A percentile compares a stretch with the other conserved stretches of the same genome.
Evolutionary conservation across 1,140 invertebrate genomes (phyloP).

Genomic region (Sarcophaga peregrina): DNA sequence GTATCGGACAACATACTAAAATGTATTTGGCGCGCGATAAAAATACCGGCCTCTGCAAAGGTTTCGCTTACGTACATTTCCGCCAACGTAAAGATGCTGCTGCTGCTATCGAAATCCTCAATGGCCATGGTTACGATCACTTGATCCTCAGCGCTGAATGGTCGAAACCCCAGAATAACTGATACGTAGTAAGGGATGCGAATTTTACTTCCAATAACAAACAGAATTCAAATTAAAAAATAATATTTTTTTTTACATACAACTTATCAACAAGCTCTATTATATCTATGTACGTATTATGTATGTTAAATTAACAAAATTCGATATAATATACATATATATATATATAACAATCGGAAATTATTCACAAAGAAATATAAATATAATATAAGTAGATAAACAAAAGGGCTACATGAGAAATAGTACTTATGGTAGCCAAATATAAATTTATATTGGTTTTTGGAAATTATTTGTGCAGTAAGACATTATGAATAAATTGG

Average conservation of each 20-base stretch:
- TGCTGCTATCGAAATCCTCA: slow-evolving; percentile 87
- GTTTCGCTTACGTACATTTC: slow-evolving; percentile 97
- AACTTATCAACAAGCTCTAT: background rate
- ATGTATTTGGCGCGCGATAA: slow-evolving; percentile 91
- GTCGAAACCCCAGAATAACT: slow-evolving; percentile 84
- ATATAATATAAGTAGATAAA: background rate
- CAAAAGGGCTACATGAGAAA: background rate
- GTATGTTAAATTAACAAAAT: too few relatives aligned
- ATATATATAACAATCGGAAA: background rate
- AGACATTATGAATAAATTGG: too few relatives aligned
- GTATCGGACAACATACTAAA: slow-evolving; percentile 72
- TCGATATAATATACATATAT: background rate
- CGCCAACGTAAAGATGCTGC: slow-evolving; percentile 89
- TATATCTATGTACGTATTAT: background rate
- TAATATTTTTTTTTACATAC: background rate
- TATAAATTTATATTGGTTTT: background rate
- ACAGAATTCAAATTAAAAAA: slow-evolving; percentile 24
- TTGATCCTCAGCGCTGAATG: slow-evolving; percentile 98
- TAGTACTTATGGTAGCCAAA: background rate
- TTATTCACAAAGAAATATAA: background rate
- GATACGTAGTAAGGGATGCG: slow-evolving; percentile 42
- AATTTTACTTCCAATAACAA: slow-evolving; percentile 20
- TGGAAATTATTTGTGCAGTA: too few relatives aligned
- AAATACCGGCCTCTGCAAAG: slow-evolving; percentile 84
- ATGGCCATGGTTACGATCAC: slow-evolving; percentile 98